phyloP scores from a whole-genome alignment of 2,113 vertebrate species.

The Ptyas mucosa region DNA sequence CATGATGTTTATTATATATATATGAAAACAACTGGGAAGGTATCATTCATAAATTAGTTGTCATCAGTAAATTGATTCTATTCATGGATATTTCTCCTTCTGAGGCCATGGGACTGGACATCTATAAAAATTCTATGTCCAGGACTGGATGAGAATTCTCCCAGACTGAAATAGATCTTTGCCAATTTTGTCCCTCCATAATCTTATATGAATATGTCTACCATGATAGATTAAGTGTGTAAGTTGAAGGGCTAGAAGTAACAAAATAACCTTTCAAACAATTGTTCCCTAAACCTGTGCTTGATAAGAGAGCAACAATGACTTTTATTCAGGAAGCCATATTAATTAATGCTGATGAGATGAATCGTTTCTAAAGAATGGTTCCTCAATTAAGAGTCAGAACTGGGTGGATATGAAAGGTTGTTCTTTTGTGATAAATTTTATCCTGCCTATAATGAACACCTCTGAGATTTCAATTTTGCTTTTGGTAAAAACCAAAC shows the following conservation, averaged over 20 bases:
- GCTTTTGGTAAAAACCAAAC: not conserved
- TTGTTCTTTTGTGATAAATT: slow-evolving; percentile 39
- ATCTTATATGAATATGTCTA: not conserved
- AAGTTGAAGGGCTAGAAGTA: slow-evolving; percentile 8
- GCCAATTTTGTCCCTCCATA: not conserved
- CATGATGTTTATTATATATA: not conserved
- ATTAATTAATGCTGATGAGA: slow-evolving; percentile 32
- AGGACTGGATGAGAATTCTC: not conserved
- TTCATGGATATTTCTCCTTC: not conserved
- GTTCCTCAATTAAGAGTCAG: slow-evolving; percentile 43
- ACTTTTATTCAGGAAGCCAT: slow-evolving; percentile 23
- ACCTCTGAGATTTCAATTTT: slow-evolving; percentile 21
- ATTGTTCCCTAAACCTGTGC: not conserved
- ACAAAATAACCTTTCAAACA: slow-evolving; percentile 39
- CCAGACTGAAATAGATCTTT: not conserved
- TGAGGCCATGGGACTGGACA: not conserved
- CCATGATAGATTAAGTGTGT: not conserved
- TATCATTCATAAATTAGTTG: not conserved
- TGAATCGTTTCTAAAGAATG: slow-evolving; percentile 35
- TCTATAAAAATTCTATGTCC: not conserved
- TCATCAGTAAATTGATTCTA: not conserved
- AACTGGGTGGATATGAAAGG: slow-evolving; percentile 20
- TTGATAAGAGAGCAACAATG: slow-evolving; percentile 7
- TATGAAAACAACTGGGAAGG: not conserved
- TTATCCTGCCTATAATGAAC: slow-evolving; percentile 20